Percentiles rank a stretch among this genome's conserved stretches.
Conservation (phyloP, 2,113 vertebrate species). For the Chionomys nivalis region DNA sequence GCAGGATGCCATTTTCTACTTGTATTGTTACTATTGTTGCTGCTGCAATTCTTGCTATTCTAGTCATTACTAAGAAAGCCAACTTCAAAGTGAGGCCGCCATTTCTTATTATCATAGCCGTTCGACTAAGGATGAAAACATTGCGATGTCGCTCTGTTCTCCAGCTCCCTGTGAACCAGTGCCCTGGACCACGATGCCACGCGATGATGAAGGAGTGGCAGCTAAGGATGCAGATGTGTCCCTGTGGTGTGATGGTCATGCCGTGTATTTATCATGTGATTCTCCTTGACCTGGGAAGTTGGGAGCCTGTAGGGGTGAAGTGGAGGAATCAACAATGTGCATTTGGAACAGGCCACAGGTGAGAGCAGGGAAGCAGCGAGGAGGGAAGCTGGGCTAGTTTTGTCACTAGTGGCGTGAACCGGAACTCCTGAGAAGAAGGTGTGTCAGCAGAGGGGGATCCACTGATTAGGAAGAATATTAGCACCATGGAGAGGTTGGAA, state of each 20-base stretch:
- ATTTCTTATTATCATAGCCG: not conserved
- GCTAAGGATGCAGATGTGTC: not conserved
- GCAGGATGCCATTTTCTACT: not conserved
- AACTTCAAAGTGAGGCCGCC: not conserved
- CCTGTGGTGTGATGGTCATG: rapidly evolving
- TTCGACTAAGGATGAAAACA: not conserved
- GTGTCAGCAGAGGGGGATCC: not conserved
- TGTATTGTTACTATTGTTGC: not conserved
- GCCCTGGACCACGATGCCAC: not conserved
- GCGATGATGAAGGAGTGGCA: not conserved
- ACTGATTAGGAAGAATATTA: not conserved
- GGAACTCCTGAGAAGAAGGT: not conserved
- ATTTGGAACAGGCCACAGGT: not conserved
- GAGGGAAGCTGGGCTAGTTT: not conserved
- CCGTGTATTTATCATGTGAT: not conserved
- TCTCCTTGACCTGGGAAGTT: not conserved
- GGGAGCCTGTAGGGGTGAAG: not conserved
- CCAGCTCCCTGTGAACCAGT: not conserved
- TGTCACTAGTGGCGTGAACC: rapidly evolving
- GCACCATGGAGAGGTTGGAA: not conserved
- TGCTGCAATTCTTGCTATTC: not conserved
- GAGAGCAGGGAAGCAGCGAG: not conserved
- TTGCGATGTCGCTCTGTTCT: not conserved
- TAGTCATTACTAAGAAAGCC: not conserved
- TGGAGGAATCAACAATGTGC: not conserved